Conservation (phyloP, 2,113 vertebrate species). For the Semnopithecus entellus region DNA sequence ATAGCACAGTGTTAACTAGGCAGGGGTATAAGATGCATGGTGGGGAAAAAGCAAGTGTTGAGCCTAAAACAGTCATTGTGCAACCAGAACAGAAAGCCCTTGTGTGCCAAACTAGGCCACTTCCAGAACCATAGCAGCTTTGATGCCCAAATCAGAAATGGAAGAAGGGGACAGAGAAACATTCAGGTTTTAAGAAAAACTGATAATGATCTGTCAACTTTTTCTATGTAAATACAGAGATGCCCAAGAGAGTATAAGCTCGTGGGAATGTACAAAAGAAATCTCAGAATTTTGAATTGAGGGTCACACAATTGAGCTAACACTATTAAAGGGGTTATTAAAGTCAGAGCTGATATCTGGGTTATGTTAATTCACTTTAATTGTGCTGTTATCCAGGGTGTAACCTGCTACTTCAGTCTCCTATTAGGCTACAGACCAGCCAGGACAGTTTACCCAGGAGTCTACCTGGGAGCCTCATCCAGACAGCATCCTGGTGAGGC, state of each 20-base stretch:
- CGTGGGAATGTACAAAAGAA: background rate
- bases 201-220: background rate
- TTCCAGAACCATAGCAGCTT: background rate
- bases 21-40: background rate
- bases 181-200: background rate
- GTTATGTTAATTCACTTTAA: background rate
- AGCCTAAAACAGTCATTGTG: background rate
- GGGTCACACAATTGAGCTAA: background rate
- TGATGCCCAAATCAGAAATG: background rate
- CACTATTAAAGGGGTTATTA: background rate
- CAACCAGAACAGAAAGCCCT: background rate
- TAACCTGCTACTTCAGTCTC: background rate
- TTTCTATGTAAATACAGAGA: background rate
- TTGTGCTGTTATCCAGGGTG: background rate
- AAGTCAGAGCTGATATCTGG: background rate
- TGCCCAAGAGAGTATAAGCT: background rate
- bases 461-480: background rate
- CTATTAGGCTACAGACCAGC: background rate
- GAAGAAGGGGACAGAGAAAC: background rate
- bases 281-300: background rate
- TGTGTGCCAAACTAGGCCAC: background rate
- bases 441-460: background rate
- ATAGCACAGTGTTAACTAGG: background rate
- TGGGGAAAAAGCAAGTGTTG: background rate
- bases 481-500: rapidly evolving